Conservation (phyloP, 2,797 vertebrate species). For the Melopsittacus undulatus region DNA sequence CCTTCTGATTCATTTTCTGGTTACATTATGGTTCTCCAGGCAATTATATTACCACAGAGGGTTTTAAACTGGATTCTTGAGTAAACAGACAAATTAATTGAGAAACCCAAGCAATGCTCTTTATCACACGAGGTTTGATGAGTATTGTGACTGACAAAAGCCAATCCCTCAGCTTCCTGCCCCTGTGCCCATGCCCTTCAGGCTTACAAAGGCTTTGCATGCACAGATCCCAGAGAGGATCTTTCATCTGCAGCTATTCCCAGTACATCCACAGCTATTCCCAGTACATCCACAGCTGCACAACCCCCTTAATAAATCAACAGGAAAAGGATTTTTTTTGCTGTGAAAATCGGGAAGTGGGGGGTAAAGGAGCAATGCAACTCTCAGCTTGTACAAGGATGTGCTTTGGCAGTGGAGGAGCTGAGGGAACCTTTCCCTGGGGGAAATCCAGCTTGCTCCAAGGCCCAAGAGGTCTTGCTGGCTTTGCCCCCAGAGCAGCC, state of each 20-base stretch:
- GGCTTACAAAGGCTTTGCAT: background rate
- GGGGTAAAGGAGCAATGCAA: background rate
- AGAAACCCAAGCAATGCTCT: background rate
- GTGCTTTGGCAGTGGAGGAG: background rate
- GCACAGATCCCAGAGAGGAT: background rate
- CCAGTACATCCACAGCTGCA: background rate
- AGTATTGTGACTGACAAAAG: background rate
- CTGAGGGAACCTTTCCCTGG: background rate
- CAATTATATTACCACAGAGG: slow-evolving; percentile 55
- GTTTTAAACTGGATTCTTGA: slow-evolving; percentile 37
- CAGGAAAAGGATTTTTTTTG: background rate
- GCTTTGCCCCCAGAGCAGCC: background rate
- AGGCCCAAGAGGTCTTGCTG: background rate
- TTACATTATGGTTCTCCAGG: slow-evolving; percentile 53
- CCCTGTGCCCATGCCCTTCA: background rate
- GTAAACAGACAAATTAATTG: slow-evolving; percentile 27
- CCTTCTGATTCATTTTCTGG: slow-evolving; percentile 60
- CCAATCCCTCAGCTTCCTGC: background rate
- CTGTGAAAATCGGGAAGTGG: fast-evolving
- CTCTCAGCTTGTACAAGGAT: background rate
- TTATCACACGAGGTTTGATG: background rate
- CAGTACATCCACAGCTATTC: background rate
- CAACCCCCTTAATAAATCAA: background rate
- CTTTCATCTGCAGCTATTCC: background rate
- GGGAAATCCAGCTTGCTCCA: background rate